Percentiles rank a stretch among this genome's conserved stretches.
Evolutionary conservation across 2,113 vertebrate genomes (phyloP).

Genomic region (Hippoglossus stenolepis): DNA sequence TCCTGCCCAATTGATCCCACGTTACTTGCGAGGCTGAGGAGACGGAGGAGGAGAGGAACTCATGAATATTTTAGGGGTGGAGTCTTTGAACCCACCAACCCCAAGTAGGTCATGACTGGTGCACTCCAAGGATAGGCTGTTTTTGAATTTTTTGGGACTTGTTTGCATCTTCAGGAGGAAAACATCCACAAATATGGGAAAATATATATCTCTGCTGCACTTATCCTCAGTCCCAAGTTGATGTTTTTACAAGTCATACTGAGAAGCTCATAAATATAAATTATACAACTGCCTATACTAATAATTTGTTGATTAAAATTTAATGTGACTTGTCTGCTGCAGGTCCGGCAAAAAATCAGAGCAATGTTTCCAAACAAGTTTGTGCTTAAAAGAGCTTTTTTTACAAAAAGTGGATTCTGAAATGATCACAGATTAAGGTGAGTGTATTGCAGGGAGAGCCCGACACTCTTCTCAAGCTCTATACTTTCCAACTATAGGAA

Average conservation of each 20-base stretch:
- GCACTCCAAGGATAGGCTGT: constrained; percentile 65
- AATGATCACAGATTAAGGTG: constrained; percentile 39
- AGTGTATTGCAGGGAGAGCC: neutral
- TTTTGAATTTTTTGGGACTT: constrained; percentile 62
- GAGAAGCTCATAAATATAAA: constrained; percentile 62
- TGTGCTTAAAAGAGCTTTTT: constrained; percentile 5
- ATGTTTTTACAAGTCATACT: constrained; percentile 46
- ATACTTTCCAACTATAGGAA: constrained; percentile 60
- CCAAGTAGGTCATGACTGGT: constrained; percentile 78
- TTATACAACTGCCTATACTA: constrained; percentile 46
- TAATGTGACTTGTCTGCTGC: constrained; percentile 40
- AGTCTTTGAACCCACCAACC: constrained; percentile 74
- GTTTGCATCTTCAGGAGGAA: constrained; percentile 71
- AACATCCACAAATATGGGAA: constrained; percentile 56
- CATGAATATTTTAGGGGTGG: constrained; percentile 80
- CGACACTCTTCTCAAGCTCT: neutral
- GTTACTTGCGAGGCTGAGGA: constrained; percentile 54
- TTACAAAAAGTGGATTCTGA: constrained; percentile 5
- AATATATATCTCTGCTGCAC: constrained; percentile 44
- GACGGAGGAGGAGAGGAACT: constrained; percentile 51
- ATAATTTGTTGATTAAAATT: constrained; percentile 63
- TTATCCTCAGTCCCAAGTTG: constrained; percentile 43
- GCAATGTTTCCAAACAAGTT: constrained; percentile 14
- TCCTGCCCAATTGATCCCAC: constrained; percentile 67
- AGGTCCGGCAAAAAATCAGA: constrained; percentile 9